Conservation (phyloP, 1,140 invertebrate genomes). For the Rhopalosiphum maidis region DNA sequence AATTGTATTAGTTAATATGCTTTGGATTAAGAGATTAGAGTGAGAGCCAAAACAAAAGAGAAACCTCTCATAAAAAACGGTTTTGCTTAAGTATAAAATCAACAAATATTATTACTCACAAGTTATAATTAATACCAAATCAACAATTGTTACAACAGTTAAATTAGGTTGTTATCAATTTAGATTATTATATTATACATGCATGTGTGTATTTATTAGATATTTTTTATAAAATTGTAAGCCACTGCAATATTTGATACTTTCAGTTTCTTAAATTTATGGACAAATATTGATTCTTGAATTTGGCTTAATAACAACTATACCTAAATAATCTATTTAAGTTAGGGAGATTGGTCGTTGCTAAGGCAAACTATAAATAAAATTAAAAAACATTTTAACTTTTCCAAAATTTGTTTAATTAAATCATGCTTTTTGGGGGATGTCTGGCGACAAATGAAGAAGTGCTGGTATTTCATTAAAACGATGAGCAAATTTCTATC, state of each 20-base stretch:
- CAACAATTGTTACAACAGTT: background rate
- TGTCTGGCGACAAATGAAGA: background rate
- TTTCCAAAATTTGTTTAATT: background rate
- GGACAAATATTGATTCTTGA: background rate
- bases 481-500: background rate
- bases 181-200: background rate
- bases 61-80: background rate
- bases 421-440: background rate
- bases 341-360: background rate
- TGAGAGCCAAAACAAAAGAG: too few species aligned
- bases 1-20: too few species aligned
- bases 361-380: background rate
- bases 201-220: background rate
- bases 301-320: background rate
- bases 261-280: background rate
- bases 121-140: background rate
- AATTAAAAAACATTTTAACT: background rate
- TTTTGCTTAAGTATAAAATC: background rate
- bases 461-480: background rate
- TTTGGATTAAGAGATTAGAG: too few species aligned
- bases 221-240: background rate
- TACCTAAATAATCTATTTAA: background rate
- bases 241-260: background rate
- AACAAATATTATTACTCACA: background rate
- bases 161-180: background rate